Base-by-base conservation (phyloP, 2,888 invertebrate genomes). In the Amphipoea oculea region DNA sequence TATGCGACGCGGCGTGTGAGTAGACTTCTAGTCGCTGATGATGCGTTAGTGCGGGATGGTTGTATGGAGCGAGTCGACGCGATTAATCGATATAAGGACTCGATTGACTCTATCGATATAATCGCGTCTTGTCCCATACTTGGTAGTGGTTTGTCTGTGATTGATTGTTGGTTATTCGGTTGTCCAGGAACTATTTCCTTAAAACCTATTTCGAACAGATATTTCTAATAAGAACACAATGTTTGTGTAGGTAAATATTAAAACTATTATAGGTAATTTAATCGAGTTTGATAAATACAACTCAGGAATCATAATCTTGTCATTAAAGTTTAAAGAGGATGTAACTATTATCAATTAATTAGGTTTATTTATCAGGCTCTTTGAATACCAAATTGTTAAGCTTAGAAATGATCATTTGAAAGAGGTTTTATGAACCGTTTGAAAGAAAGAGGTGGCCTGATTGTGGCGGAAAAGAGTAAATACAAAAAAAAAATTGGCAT, bases 201-300 rank as follows among this genome's bases (percentile, higher is more conserved):
- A 86, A 86, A 86, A 86, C 88, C 83, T 88, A 70, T 86, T 86
- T 86, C 88, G 86, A 86, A 86, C 45, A 80, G 86, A 82, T 88
- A 82, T 86, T 86, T 86, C 86, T 85, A 85, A 70, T 82, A 82
- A 79, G 76, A 78, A 86, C 86, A 82, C 86, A 77, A 74, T 73
- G 12, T 82, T 88, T 86, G 81, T 87, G 85, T 80, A 76, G 73
- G 57, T 85, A 74, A 76, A 68, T 80, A 81, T 71, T 65, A 67
- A 63, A 69, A 81, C 74, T 81, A 73, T 87, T 87, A 73, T 85
- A 81, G 78, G 82, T 88, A 78, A 88, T 85, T 86, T 86, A 76
- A 78, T 88, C 78, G 88, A 78, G 88, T 87, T 85, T 85, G 88
- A 73, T 86, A 88, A 85, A 85, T 85, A 85, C 48, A 85, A 88